phyloP scores from a whole-genome alignment of 1,140 invertebrate species.

The Bilobella aurantiaca region DNA sequence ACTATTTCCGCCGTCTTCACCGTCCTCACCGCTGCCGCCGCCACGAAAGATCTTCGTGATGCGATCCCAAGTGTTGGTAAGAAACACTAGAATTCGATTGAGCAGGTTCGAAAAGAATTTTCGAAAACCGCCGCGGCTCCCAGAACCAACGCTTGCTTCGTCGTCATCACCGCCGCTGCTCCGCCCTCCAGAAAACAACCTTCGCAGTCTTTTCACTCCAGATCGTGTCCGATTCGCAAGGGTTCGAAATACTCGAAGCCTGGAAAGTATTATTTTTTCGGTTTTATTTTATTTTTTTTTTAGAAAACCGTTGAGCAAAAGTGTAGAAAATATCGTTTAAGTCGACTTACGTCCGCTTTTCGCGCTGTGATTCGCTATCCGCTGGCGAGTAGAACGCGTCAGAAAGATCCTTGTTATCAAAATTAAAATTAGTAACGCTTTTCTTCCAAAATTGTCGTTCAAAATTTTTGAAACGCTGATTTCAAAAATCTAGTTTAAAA shows the following conservation, averaged over 20 bases:
- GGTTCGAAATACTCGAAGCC: background rate
- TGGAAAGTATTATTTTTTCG: too few relatives aligned
- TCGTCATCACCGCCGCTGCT: background rate
- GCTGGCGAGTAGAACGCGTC: background rate
- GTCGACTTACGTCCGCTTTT: conserved; percentile 4
- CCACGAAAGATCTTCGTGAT: background rate
- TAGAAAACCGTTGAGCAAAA: too few relatives aligned
- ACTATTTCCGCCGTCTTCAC: background rate
- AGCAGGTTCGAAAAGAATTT: background rate
- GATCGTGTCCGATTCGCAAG: background rate
- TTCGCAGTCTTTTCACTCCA: background rate
- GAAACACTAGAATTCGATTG: background rate
- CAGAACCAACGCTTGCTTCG: background rate
- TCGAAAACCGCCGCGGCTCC: background rate
- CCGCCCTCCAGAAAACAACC: background rate
- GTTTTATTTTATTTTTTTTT: too few relatives aligned
- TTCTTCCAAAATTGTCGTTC: background rate
- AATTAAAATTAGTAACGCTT: background rate
- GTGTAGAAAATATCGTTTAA: background rate
- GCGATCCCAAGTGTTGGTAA: background rate
- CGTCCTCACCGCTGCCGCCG: background rate
- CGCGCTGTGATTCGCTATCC: background rate
- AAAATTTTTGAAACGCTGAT: background rate
- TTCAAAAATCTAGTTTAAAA: background rate
- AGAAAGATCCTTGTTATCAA: background rate